Evolutionary conservation across 1,140 invertebrate species (phyloP), one percentile per base, ranked within the genome.

Genomic region (Phymastichus coffea): DNA sequence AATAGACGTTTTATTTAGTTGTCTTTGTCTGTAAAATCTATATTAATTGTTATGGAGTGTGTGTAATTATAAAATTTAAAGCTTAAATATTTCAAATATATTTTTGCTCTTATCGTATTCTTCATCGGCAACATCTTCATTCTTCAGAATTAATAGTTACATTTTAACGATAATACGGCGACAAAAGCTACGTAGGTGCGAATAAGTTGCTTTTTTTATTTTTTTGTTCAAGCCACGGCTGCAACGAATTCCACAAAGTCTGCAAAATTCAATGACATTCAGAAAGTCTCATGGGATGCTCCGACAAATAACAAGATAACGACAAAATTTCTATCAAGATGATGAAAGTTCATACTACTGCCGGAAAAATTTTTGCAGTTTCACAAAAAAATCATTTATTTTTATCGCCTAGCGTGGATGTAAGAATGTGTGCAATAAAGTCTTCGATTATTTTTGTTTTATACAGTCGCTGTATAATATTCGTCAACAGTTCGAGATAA

Each of bases 161-260:
- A 37, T 54, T 37, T 30, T 25, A 17, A 54, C 20, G 3, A 56
- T 23, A n/a, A 3, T 48, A 26, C 15, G 17, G n/a, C n/a, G n/a
- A n/a, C n/a, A n/a, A n/a, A n/a, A 48, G 30, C 8, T 25, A 26
- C n/a, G 25, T 28, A 20, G n/a, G 19, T 17, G 19, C 2, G 22
- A 6, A 28, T 3, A 22, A 52, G 8, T 20, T 35, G 15, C 23
- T n/a, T 28, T 49, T 15, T 47, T 8, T 12, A n/a, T n/a, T 33
- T 33, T n/a, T 33, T 14, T 19, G 41, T 41, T 70, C 44, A 70
- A 53, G 57, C 68, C 23, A 58, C 61, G 47, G 59, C 59, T 49
- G 63, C 61, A n/a, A n/a, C n/a, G n/a, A n/a, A n/a, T n/a, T n/a
- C n/a, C 66, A 70, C 58, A 60, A 61, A 63, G 48, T 58, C 69